Base-by-base conservation (phyloP, 2,797 vertebrate species). In the Anguilla marmorata region DNA sequence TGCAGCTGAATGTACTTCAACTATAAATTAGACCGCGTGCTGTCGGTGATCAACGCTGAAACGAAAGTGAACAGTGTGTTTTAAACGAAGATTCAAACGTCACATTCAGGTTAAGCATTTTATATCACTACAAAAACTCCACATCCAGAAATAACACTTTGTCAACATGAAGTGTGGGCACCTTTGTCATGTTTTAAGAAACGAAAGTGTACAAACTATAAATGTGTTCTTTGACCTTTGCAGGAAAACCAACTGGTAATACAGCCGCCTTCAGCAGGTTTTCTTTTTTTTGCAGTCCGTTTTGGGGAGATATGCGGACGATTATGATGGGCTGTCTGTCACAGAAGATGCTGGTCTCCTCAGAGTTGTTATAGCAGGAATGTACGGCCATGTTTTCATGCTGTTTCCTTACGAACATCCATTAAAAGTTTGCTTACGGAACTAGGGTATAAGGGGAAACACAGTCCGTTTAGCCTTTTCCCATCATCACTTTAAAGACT, bases 241-340 rank as follows among this genome's bases (percentile, higher is more conserved):
- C 72, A 56, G 33, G 56, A 90, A 88, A 85, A 58, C 90, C 76
- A 74, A 50, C 88, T 30, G 85, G 72, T 69, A 90, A 91, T 87
- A 84, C 84, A n/a, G 45, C 24, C 60, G 21, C 80, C 45, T 52
- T 79, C 33, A 88, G 33, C 11, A 30, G n/a, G 9, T 3, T 37
- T 37, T 37, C 11, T 19, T 16, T 66, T 66, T 66, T n/a, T 66
- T 66, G 63, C 63, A 56, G 6, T 82, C 9, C 3, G 4, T 86
- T 90, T 89, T 92, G 86, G 89, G 89, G 85, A 89, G 88, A 90
- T 90, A 83, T 89, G 87, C 60, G 63, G 88, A 80, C 76, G 87
- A 90, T 89, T 87, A 88, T 48, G 76, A 86, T 87, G 60, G 87
- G 87, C 66, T 83, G 83, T 84, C 82, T 89, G 16, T 85, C 86